Base-by-base conservation (phyloP, 2,888 invertebrate genomes). In the Leucoma salicis region DNA sequence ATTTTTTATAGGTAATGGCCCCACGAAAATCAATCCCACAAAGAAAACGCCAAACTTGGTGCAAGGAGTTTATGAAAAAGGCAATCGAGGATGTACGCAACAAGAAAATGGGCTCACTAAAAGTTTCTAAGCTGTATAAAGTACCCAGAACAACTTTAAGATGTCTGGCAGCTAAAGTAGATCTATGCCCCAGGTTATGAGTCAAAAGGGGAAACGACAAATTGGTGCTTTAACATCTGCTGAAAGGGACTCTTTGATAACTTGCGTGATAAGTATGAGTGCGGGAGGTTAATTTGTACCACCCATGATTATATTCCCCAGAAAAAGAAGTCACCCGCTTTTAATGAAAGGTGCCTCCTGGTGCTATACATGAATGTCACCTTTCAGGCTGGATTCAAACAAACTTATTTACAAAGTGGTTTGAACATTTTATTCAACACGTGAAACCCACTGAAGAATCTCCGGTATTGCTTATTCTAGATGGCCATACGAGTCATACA, bases 151-250 rank as follows among this genome's bases (percentile, higher is more conserved):
- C 35, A 25, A 41, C 31, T 35, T 40, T 45, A 29, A 39, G 34
- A 34, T 37, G 37, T 31, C 39, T 43, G 18, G n/a, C n/a, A 12
- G 36, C 33, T 32, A 35, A 42, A 42, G 15, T n/a, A n/a, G n/a
- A 25, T 16, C 16, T 16, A 56, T 64, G 28, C 49, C 61, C 7
- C 38, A 66, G 46, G 54, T 74, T 12, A 40, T 75, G 21, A 59
- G 60, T 5, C 48, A 36, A 2, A 59, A 61, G 49, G 74, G 74
- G 5, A 70, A 71, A 58, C 39, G 55, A 25, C 69, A 72, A 53
- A 61, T 77, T 16, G 66, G 56, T 5, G 37, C 64, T 16, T 11
- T 67, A 36, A 66, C 44, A 3, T 69, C 70, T 38, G 68, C 66
- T 8, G 68, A 77, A 63, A 42, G 73, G 39, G 73, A 70, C 4